Evolutionary conservation across 2,797 vertebrate genomes (phyloP).

Genomic region (Coluber constrictor): DNA sequence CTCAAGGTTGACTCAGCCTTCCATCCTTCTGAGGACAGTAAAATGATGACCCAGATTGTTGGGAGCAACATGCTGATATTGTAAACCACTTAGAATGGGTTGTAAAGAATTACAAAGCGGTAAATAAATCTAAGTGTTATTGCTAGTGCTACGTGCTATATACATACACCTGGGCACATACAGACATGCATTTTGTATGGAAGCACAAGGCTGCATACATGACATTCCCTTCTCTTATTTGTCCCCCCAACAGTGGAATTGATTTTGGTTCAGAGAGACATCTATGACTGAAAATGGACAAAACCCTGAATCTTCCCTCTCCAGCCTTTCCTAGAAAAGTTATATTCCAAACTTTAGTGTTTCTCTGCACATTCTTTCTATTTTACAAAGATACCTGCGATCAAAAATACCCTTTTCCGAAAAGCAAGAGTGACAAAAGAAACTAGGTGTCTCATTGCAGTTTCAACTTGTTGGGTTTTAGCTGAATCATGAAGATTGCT

Average conservation of each 20-base stretch:
- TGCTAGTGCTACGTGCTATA: not conserved
- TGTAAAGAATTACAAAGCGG: not conserved
- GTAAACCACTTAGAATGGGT: not conserved
- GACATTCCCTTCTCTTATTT: not conserved
- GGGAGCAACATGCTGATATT: not conserved
- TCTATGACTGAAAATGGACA: not conserved
- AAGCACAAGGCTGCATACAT: not conserved
- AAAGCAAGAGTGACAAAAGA: not conserved
- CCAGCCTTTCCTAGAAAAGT: not conserved
- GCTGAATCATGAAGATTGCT: not conserved
- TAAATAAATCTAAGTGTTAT: not conserved
- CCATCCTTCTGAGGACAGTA: not conserved
- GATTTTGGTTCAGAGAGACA: not conserved
- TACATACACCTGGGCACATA: not conserved
- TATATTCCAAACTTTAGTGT: not conserved
- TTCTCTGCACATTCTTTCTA: not conserved
- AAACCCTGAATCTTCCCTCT: not conserved
- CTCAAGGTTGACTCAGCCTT: not conserved
- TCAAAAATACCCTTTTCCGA: not conserved
- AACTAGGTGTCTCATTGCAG: not conserved
- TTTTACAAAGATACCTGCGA: not conserved
- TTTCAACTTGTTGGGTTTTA: not conserved
- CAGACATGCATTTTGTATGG: not conserved
- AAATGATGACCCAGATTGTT: not conserved
- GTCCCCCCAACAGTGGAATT: not conserved